Evolutionary conservation across 2,888 invertebrate genomes (phyloP).

Genomic region (Pseudococcus longispinus): DNA sequence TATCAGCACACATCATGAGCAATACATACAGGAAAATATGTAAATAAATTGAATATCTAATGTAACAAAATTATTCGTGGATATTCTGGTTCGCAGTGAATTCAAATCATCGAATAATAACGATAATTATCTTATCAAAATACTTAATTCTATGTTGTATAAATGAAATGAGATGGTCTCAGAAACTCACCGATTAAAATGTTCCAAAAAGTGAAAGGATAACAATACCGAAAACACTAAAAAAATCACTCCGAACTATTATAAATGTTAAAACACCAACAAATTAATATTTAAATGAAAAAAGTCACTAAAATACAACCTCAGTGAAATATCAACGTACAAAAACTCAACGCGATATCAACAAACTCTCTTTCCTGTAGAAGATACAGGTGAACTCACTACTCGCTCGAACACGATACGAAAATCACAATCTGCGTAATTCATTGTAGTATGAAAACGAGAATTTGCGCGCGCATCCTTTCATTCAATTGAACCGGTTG

Average conservation of each 20-base stretch:
- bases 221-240: not conserved
- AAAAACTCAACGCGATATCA: conserved; percentile 1
- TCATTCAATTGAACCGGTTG: conserved; percentile 26
- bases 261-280: not conserved
- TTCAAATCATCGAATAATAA: too few species aligned
- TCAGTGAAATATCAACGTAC: not conserved
- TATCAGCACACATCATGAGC: not conserved
- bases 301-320: not conserved
- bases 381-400: conserved; percentile 33
- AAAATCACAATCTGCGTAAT: conserved; percentile 25
- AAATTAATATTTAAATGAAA: not conserved
- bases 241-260: not conserved
- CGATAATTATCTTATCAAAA: not conserved
- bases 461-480: conserved; percentile 36
- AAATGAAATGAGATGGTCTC: not conserved
- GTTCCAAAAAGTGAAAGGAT: not conserved
- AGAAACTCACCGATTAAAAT: conserved; percentile 1
- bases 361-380: not conserved
- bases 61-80: too few species aligned
- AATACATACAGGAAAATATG: not conserved
- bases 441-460: conserved; percentile 37
- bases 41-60: too few species aligned
- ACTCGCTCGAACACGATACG: not conserved
- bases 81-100: too few species aligned
- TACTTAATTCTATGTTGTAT: not conserved